Evolutionary conservation across 2,888 invertebrate genomes (phyloP).

Genomic region (Melanostoma mellinum): DNA sequence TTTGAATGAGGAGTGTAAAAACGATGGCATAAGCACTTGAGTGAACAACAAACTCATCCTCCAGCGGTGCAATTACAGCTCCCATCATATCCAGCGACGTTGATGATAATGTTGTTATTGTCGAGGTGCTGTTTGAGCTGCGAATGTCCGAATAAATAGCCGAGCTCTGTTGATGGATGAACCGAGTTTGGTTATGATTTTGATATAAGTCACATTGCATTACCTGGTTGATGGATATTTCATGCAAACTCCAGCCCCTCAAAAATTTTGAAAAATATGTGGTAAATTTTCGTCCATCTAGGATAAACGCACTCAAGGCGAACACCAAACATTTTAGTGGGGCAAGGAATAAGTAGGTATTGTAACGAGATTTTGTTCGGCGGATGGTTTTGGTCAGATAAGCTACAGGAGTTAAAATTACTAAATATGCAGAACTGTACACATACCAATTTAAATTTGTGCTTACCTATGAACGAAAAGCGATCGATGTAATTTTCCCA

Average conservation of each 20-base stretch:
- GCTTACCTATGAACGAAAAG: constrained; percentile 77
- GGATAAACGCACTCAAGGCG: constrained; percentile 85
- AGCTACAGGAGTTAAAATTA: constrained; percentile 71
- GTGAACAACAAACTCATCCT: constrained; percentile 74
- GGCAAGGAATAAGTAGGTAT: constrained; percentile 88
- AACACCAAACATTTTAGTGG: constrained; percentile 91
- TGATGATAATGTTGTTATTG: constrained; percentile 26
- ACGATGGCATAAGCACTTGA: constrained; percentile 80
- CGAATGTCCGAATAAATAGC: constrained; percentile 51
- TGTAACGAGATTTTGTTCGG: constrained; percentile 87
- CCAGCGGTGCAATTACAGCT: constrained; percentile 13
- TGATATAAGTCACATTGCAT: constrained; percentile 62
- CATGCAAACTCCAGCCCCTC: constrained; percentile 83
- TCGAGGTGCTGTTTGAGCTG: constrained; percentile 25
- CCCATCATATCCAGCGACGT: neutral
- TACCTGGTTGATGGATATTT: constrained; percentile 84
- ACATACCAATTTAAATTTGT: neutral
- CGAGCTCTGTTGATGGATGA: constrained; percentile 31
- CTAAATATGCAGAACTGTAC: constrained; percentile 23
- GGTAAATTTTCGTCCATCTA: constrained; percentile 79
- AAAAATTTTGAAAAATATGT: constrained; percentile 82
- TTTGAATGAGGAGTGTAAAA: constrained; percentile 87
- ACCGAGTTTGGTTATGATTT: neutral
- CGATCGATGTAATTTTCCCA: constrained; percentile 90
- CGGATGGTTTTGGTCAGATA: constrained; percentile 80